Conservation (phyloP, 2,888 invertebrate genomes). For the Hipparchia semele region DNA sequence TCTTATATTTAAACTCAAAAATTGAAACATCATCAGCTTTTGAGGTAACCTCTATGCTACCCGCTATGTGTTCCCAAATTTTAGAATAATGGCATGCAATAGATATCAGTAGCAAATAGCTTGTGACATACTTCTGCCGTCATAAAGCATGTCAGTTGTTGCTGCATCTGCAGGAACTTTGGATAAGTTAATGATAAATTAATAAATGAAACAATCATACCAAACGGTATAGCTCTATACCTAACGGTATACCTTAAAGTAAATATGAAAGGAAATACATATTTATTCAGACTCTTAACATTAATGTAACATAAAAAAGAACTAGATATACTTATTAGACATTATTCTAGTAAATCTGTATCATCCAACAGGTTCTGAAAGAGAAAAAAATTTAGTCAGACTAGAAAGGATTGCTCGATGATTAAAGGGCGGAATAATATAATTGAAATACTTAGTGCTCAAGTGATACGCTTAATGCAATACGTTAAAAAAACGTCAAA, state of each 20-base stretch:
- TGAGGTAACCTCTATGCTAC: too few species aligned
- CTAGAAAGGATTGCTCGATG: not conserved
- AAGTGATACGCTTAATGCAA: too few species aligned
- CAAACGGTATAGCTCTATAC: slow-evolving; percentile 69
- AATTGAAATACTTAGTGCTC: too few species aligned
- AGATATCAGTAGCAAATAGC: too few species aligned
- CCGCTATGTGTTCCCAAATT: too few species aligned
- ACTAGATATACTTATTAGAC: slow-evolving; percentile 51
- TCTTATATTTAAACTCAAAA: too few species aligned
- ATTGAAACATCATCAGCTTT: too few species aligned
- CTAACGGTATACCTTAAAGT: slow-evolving; percentile 57
- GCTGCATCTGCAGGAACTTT: not conserved
- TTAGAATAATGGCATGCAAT: too few species aligned
- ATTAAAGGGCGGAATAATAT: not conserved
- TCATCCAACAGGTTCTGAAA: slow-evolving; percentile 79
- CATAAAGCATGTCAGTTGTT: too few species aligned
- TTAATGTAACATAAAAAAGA: slow-evolving; percentile 53
- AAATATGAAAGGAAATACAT: slow-evolving; percentile 66
- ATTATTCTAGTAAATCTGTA: slow-evolving; percentile 59
- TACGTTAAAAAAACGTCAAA: too few species aligned
- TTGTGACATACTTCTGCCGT: too few species aligned
- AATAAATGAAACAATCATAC: slow-evolving; percentile 33
- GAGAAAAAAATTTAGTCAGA: slow-evolving; percentile 37
- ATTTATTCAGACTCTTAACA: slow-evolving; percentile 48
- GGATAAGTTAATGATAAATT: slow-evolving; percentile 25